These are phyloP conservation scores for Troilus luridus DNA, from an alignment of 2,888 invertebrate genomes.

Conservation along the genomic window DNA sequence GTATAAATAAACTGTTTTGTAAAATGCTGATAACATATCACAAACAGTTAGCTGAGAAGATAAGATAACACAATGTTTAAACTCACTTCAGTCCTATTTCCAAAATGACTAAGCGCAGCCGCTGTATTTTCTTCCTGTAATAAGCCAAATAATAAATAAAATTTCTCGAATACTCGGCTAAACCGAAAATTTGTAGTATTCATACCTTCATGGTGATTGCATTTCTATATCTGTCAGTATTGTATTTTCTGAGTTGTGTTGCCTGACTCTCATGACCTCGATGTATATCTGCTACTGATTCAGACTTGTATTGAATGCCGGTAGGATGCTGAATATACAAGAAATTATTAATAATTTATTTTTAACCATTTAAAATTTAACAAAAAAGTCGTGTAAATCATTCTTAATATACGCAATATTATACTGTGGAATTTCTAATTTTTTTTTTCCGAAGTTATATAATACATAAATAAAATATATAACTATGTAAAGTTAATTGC, in stretches of 20 bases:
- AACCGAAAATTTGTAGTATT: neutral
- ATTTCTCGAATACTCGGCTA: neutral
- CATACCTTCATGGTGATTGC: neutral
- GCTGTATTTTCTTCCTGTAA: slow-evolving; percentile 3
- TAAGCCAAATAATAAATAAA: neutral
- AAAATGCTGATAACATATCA: neutral
- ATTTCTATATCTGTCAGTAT: neutral
- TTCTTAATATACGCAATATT: no score
- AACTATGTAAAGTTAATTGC: no score
- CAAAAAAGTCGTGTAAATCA: no score
- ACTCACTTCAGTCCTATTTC: slow-evolving; percentile 14
- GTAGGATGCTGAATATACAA: neutral
- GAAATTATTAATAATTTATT: neutral
- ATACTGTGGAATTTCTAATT: no score
- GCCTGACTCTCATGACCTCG: neutral
- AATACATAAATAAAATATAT: no score
- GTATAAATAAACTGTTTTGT: slow-evolving; percentile 9
- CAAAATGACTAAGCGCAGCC: neutral
- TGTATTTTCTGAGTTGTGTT: neutral
- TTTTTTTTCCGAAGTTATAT: no score
- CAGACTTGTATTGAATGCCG: neutral
- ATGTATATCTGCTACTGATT: neutral
- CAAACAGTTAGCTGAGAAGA: neutral
- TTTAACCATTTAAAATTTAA: no score
- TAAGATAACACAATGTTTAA: neutral